Percentiles rank a stretch among this genome's conserved stretches.
Evolutionary conservation across 2,888 invertebrate species (phyloP).

Genomic region (Girardia tigrina): DNA sequence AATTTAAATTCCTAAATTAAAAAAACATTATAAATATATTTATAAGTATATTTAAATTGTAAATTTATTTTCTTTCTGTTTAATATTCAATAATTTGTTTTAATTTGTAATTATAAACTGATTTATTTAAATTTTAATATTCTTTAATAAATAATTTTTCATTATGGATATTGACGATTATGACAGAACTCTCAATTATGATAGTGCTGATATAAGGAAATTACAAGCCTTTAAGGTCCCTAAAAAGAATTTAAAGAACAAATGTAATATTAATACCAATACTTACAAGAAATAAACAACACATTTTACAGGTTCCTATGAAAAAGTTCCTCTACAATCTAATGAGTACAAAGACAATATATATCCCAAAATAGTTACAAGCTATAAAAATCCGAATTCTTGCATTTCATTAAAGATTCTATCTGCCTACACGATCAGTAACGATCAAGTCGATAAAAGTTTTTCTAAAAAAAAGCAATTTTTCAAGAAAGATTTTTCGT

Average conservation of each 20-base stretch:
- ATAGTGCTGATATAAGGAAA: neutral
- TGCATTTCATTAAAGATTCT: neutral
- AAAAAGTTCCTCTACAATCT: neutral
- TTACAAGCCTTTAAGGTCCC: neutral
- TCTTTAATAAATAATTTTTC: neutral
- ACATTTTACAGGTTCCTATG: neutral
- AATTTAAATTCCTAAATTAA: too few species aligned
- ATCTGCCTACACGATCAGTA: neutral
- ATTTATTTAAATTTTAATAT: neutral
- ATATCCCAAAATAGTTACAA: neutral
- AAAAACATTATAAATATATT: too few species aligned
- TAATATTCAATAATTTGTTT: neutral
- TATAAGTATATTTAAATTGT: too few species aligned
- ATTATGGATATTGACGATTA: neutral
- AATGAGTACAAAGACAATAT: neutral
- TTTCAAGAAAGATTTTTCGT: neutral
- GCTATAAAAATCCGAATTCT: conserved; percentile 5
- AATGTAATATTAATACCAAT: neutral
- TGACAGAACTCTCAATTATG: neutral
- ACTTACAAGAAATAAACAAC: neutral
- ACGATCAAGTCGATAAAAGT: neutral
- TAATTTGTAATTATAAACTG: conserved; percentile 11
- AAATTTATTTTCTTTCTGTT: too few species aligned
- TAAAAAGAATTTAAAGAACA: neutral
- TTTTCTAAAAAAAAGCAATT: conserved; percentile 1